Evolutionary conservation across 2,888 invertebrate species (phyloP), one percentile per base, ranked within the genome.

Genomic region (Ornithoptera alexandrae): DNA sequence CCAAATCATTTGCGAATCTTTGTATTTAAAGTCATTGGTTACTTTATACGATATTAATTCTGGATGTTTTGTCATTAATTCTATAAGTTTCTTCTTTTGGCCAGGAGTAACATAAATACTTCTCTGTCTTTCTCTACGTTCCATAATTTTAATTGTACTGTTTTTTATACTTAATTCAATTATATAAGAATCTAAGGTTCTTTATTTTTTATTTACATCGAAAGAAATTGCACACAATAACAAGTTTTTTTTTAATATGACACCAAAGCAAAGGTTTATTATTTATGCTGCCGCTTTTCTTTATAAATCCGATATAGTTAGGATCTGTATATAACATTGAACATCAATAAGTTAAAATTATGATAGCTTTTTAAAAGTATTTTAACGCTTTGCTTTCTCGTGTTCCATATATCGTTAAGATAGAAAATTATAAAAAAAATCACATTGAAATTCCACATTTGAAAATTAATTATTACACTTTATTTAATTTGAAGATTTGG

Each of bases 51-150:
- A 77, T 71, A 89, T 83, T 67, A 92, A 75, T 63, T 89, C 82
- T 7, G 92, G 91, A 74, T 90, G 81, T 75, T 88, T 85, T 18
- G 86, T 76, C 72, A 91, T 83, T 64, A 88, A 78, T 74, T 89
- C 85, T 67, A 90, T 80, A 1, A 92, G 81, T 75, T 86, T 90
- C 76, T 87, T 87, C 75, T 90, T 92, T 74, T 92, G 92, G 62
- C 80, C 81, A 56, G 81, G 77, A 57, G 86, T 85, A 59, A 85
- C 82, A 76, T 90, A 87, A 20, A 81, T 79, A 66, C 82, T 77
- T 77, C 88, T 83, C 75, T 81, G 80, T 72, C 82, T 81, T 77
- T 83, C 83, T 62, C 80, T 84, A 70, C 74, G 77, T 74, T 88
- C 85, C 88, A 88, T 89, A 75, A 72, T 75, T 62, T 70, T 69